These are phyloP conservation scores for Athalia rosae DNA, from an alignment of 2,888 invertebrate species.

Conservation along the genomic window DNA sequence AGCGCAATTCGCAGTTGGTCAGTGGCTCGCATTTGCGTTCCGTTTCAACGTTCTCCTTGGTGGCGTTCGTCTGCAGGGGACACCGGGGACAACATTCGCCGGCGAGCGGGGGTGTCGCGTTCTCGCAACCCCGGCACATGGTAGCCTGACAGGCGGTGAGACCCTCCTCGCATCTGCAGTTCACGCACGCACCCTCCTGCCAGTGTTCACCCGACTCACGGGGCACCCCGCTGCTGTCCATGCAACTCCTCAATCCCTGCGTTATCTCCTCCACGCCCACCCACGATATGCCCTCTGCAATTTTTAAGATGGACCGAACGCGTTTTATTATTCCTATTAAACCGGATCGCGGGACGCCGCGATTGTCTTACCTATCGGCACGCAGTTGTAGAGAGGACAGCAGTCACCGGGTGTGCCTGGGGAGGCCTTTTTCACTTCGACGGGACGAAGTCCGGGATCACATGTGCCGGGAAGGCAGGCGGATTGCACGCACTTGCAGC, in stretches of 20 bases:
- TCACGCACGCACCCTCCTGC: constrained; percentile 61
- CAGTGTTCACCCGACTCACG: constrained; percentile 59
- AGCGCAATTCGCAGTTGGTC: constrained; percentile 59
- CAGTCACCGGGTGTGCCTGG: constrained; percentile 65
- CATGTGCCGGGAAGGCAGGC: constrained; percentile 65
- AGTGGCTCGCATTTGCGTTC: constrained; percentile 51
- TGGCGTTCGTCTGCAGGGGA: constrained; percentile 53
- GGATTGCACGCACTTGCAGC: constrained; percentile 64
- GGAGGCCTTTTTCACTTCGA: constrained; percentile 59
- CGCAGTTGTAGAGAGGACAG: constrained; percentile 69
- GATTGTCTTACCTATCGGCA: constrained; percentile 62
- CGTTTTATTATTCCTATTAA: no score
- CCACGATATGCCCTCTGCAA: constrained; percentile 61
- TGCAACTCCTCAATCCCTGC: constrained; percentile 53
- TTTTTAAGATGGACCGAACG: no score
- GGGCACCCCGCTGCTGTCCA: constrained; percentile 54
- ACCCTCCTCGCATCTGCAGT: constrained; percentile 64
- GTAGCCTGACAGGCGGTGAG: constrained; percentile 61
- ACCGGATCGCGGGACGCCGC: no score
- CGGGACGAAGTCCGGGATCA: constrained; percentile 61
- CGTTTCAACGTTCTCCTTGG: constrained; percentile 27
- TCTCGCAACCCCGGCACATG: constrained; percentile 68
- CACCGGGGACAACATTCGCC: constrained; percentile 68
- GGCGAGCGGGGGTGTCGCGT: constrained; percentile 56
- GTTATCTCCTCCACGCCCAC: constrained; percentile 52